A percentile compares a stretch with the other conserved stretches of the same genome.
phyloP scores from a whole-genome alignment of 1,140 invertebrate genomes.

The Dysdera silvatica region DNA sequence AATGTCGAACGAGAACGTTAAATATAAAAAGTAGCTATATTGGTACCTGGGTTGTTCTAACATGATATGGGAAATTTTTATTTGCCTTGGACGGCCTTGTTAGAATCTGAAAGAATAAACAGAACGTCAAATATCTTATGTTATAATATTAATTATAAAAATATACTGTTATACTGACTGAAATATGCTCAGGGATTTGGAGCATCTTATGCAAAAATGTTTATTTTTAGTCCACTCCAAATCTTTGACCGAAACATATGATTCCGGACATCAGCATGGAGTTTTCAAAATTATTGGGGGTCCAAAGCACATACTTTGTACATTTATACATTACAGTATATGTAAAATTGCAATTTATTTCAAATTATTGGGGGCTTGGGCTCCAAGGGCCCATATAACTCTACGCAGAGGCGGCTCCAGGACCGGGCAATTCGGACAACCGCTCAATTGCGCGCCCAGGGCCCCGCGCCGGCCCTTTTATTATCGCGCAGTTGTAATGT shows the following conservation, averaged over 20 bases:
- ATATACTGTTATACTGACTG: not conserved
- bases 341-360: no score
- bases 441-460: no score
- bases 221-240: not conserved
- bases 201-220: not conserved
- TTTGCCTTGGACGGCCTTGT: constrained; percentile 72
- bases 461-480: no score
- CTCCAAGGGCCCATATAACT: no score
- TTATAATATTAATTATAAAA: not conserved
- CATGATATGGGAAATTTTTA: constrained; percentile 78
- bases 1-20: not conserved
- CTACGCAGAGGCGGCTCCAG: no score
- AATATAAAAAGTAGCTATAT: no score
- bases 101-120: constrained; percentile 54
- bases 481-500: no score
- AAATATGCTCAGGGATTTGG: not conserved
- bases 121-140: not conserved
- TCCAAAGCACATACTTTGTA: no score
- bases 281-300: not conserved
- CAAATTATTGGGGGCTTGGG: no score
- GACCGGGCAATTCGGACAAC: no score
- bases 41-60: constrained; percentile 63
- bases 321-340: no score
- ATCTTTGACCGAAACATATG: not conserved
- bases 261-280: not conserved